These are phyloP conservation scores for Yponomeuta malinellus DNA, from an alignment of 2,888 invertebrate species.

Conservation along the genomic window DNA sequence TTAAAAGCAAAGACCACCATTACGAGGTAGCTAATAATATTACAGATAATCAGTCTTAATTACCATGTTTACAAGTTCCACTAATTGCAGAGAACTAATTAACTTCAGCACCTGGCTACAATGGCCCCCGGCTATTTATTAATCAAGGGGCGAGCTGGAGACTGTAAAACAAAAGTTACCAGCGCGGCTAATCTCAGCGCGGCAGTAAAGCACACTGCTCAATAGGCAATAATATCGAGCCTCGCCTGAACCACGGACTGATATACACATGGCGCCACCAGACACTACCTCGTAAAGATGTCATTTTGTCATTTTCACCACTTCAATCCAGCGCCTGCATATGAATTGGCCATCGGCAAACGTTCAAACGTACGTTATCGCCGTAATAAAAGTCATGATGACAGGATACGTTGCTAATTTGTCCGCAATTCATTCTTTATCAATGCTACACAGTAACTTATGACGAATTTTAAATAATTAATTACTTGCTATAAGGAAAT, in stretches of 20 bases:
- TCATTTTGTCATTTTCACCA: constrained; percentile 40
- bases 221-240: background rate
- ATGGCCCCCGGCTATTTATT: background rate
- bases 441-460: background rate
- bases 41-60: background rate
- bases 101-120: constrained; percentile 1
- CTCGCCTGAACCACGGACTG: background rate
- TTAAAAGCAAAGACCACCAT: background rate
- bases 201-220: constrained; percentile 1
- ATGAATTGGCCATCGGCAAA: background rate
- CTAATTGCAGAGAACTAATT: constrained; percentile 1
- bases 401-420: background rate
- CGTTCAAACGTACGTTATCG: background rate
- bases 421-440: background rate
- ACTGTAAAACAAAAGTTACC: background rate
- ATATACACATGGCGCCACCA: constrained; percentile 38
- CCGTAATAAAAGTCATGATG: background rate
- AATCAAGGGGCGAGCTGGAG: background rate
- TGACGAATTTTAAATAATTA: background rate
- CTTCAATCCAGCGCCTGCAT: background rate
- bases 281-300: constrained; percentile 50
- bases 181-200: background rate
- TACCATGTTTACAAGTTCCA: background rate
- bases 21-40: background rate
- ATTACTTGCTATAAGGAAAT: background rate